Base-by-base conservation (phyloP, 64 coral and sea anemone genomes). In the Trachythela sp. region DNA sequence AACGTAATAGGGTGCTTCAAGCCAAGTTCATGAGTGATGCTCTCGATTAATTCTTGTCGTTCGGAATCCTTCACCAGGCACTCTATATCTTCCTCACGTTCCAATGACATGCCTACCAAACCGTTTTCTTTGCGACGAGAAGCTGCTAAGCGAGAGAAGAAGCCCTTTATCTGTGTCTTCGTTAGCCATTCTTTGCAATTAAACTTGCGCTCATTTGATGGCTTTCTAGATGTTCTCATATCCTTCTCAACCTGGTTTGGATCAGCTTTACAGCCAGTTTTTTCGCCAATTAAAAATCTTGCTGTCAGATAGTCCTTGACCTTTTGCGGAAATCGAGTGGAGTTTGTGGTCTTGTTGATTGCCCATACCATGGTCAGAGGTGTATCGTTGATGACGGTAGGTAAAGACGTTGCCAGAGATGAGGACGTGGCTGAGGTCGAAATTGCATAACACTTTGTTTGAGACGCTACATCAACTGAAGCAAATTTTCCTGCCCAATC, bases 251-350 rank as follows among this genome's bases (percentile, higher is more conserved):
- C 71, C 83, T 87, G 84, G 77, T 84, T 31, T 52, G 92, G 88
- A 83, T 58, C 37, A 26, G 70, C 92, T 17, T 90, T 94, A 42
- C 89, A 88, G 36, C n/a, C n/a, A n/a, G n/a, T n/a, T n/a, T n/a
- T n/a, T n/a, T n/a, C n/a, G n/a, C n/a, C n/a, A n/a, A n/a, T n/a
- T n/a, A n/a, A n/a, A n/a, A n/a, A n/a, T n/a, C n/a, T n/a, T n/a
- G n/a, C 39, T 60, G 70, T 90, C 13, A 87, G 48, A 32, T 90
- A 94, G 20, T 94, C 70, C 33, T 90, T 94, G 20, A 94, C 88
- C 34, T 94, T 87, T 39, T 89, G 48, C 48, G 88, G 83, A 68
- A 94, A 94, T 72, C 89, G 68, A 18, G 84, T 20, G 27, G 88
- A 54, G 67, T 70, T 86, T 40, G 84, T 85, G 6, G 39, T 36